Base-by-base conservation (phyloP, 2,888 invertebrate genomes). In the Sipha maydis region DNA sequence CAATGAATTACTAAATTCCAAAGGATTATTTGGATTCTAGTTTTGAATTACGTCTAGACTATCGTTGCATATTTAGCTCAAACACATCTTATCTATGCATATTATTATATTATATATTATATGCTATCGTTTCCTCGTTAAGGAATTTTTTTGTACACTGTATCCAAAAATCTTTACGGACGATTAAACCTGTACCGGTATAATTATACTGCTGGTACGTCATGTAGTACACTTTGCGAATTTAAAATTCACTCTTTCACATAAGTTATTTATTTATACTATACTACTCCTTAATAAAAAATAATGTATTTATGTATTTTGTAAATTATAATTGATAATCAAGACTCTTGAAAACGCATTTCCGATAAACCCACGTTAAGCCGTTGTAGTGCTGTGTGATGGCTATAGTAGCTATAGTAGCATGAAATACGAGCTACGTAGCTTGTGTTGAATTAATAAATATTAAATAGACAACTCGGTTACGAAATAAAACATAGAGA, bases 261-360 rank as follows among this genome's bases (percentile, higher is more conserved):
- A 67, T 80, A 67, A 38, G 34, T 61, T 41, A 80, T 80, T 25
- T 80, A 80, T 80, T 67, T 80, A 80, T 80, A n/a, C 80, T 38
- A 28, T 38, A 56, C 31, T 14, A 31, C 31, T 31, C 56, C 56
- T 21, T 56, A 31, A 78, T 79, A 31, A 38, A n/a, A 38, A 21
- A 38, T 80, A 80, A 80, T 80, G 61, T n/a, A 61, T 80, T 61
- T 80, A 80, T 79, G 17, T 79, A 79, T 79, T 79, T 79, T 14
- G 38, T 80, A 80, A 34, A 80, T 61, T 61, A 80, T 80, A 80
- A 61, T 67, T 61, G 79, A 80, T 80, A 80, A 80, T 61, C n/a
- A 38, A 56, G 34, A 79, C 25, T 41, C 41, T 78, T 5, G 54
- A 2, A 69, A 41, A 82, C 67, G 19, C 28, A 21, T 69, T 82